Evolutionary conservation across 1,140 invertebrate species (phyloP).

Genomic region (Cyclargus thomasi): DNA sequence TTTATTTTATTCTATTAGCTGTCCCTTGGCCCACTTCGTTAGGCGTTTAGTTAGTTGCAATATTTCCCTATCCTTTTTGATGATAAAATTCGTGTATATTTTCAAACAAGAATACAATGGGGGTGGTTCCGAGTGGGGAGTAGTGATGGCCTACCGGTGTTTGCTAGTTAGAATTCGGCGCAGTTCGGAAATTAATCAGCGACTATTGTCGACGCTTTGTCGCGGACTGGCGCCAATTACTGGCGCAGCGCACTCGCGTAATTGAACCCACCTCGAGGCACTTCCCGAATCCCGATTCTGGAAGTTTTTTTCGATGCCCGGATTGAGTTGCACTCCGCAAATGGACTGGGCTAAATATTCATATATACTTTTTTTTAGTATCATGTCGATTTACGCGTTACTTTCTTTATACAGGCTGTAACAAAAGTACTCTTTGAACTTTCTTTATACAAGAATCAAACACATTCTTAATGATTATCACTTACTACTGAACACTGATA

Average conservation of each 20-base stretch:
- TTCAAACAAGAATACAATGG: slow-evolving; percentile 2
- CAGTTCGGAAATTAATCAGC: slow-evolving; percentile 72
- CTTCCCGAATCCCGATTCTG: slow-evolving; percentile 40
- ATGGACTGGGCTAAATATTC: neutral
- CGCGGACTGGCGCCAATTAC: slow-evolving; percentile 65
- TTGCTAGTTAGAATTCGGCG: slow-evolving; percentile 71
- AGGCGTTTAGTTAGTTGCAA: neutral
- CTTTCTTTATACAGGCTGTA: too few species aligned
- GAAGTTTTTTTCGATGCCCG: slow-evolving; percentile 34
- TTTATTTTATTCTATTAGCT: too few species aligned
- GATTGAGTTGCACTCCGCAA: slow-evolving; percentile 16
- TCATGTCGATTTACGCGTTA: too few species aligned
- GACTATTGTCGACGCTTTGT: slow-evolving; percentile 68
- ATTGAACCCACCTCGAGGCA: slow-evolving; percentile 58
- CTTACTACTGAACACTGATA: too few species aligned
- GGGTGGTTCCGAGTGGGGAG: slow-evolving; percentile 24
- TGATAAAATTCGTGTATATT: neutral
- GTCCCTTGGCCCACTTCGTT: too few species aligned
- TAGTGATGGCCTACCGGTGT: slow-evolving; percentile 48
- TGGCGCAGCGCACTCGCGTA: slow-evolving; percentile 49
- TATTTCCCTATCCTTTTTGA: neutral
- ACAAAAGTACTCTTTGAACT: too few species aligned
- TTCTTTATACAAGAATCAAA: too few species aligned
- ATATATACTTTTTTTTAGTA: too few species aligned
- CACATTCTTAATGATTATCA: too few species aligned